Conservation (phyloP, 2,888 invertebrate species). For the Hypolimnas misippus region DNA sequence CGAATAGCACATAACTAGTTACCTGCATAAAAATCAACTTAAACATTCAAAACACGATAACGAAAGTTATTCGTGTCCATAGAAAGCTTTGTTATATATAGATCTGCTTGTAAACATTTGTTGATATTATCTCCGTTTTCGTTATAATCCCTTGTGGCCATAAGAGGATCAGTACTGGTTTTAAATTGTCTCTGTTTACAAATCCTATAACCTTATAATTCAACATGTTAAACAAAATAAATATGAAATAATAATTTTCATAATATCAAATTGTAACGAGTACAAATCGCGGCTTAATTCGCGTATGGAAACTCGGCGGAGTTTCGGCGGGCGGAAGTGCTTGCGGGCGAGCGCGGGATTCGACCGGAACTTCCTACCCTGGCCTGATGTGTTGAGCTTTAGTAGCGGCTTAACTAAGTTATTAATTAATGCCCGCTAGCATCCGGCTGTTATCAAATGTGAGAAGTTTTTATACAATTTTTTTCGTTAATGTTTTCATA, state of each 20-base stretch:
- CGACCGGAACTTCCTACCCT: slow-evolving; percentile 75
- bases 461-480: slow-evolving; percentile 33
- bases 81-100: too few species aligned
- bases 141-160: too few species aligned
- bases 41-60: too few species aligned
- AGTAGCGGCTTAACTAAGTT: slow-evolving; percentile 73
- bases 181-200: too few species aligned
- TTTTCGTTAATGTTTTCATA: slow-evolving; percentile 26
- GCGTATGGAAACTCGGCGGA: slow-evolving; percentile 41
- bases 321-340: slow-evolving; percentile 76
- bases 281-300: slow-evolving; percentile 26
- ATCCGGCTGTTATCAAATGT: slow-evolving; percentile 59
- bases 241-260: slow-evolving; percentile 17
- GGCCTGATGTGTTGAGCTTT: slow-evolving; percentile 68
- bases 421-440: slow-evolving; percentile 76
- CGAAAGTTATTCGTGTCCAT: too few species aligned
- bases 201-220: not conserved
- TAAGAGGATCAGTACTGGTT: too few species aligned
- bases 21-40: too few species aligned
- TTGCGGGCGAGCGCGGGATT: slow-evolving; percentile 72
- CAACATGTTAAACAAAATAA: not conserved
- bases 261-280: slow-evolving; percentile 28
- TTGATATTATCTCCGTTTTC: not conserved
- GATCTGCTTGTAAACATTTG: too few species aligned
- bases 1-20: too few species aligned